Base-by-base conservation (phyloP, 35 echinoderm and acorn worm genomes). In the Holothuria glaberrima region DNA sequence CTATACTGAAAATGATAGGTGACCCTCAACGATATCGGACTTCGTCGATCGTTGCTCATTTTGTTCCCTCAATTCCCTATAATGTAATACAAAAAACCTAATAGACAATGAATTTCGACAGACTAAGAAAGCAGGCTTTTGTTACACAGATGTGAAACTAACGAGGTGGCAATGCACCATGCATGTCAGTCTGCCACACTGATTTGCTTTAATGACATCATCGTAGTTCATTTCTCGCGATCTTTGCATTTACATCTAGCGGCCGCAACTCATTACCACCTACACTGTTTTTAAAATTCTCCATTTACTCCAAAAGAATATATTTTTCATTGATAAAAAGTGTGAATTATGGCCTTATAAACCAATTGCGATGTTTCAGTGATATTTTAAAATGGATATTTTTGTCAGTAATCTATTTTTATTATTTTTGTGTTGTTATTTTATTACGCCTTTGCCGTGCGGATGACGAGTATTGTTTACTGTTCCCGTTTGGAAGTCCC, bases 401-500 rank as follows among this genome's bases (percentile, higher is more conserved):
- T 76, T 6, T 16, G 14, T 44, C 35, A 44, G 41, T 76, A 34
- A 76, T 45, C 5, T 17, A 41, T 44, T 76, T 76, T 10, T 76
- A 13, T 34, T 76, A 31, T 45, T 14, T 45, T 21, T n/a, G 13
- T 45, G 24, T 34, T 44, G 72, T 41, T 76, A 76, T 44, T 76
- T 76, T 76, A 76, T 76, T 76, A 76, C 72, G 72, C 72, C 31
- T 45, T 30, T 34, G 46, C 72, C 41, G 72, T 46, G 72, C 72
- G 72, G 72, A 76, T 76, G 72, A 76, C 72, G 72, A 76, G 72
- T 76, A 76, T 76, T 76, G 72, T 76, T 76, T 76, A 76, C 72
- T 76, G 72, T 76, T 76, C 72, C 35, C 72, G 72, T 76, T 76
- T 83, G 79, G 79, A 61, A 83, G 79, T 83, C 79, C 79, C 79